Percentiles rank a stretch among this genome's conserved stretches.
Conservation (phyloP, 1,140 invertebrate genomes). For the Lineus longissimus region DNA sequence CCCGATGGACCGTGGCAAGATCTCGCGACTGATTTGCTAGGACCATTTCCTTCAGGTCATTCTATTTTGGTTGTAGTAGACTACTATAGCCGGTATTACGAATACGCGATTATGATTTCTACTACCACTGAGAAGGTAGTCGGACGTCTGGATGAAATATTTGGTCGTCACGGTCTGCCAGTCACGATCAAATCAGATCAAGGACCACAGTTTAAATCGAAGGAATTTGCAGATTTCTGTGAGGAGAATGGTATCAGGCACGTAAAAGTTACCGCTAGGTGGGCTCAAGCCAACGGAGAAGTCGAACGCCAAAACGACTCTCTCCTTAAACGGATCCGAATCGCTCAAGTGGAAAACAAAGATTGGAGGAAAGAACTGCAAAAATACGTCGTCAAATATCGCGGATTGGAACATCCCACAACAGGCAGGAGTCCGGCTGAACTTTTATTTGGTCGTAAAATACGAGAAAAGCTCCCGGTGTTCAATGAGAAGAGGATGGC, state of each 20-base stretch:
- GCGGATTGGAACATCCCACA: slow-evolving; percentile 21
- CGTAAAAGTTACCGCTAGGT: slow-evolving; percentile 16
- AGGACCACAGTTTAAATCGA: background rate
- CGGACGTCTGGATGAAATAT: background rate
- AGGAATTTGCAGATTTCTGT: slow-evolving; percentile 15
- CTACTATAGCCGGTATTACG: slow-evolving; percentile 14
- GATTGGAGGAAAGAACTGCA: slow-evolving; percentile 19
- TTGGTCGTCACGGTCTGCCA: slow-evolving; percentile 10
- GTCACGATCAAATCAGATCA: slow-evolving; percentile 7
- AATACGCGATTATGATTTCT: slow-evolving; percentile 7
- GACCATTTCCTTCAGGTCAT: slow-evolving; percentile 17
- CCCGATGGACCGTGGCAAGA: slow-evolving; percentile 18
- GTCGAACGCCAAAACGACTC: slow-evolving; percentile 28
- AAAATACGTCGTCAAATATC: slow-evolving; percentile 21
- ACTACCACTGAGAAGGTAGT: background rate
- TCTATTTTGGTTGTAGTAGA: slow-evolving; percentile 20
- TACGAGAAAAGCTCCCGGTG: slow-evolving; percentile 12
- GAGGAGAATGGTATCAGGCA: slow-evolving; percentile 19
- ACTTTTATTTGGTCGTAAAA: slow-evolving; percentile 9
- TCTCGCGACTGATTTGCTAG: slow-evolving; percentile 20
- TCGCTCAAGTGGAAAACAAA: slow-evolving; percentile 21
- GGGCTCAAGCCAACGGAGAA: slow-evolving; percentile 28
- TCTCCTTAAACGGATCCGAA: slow-evolving; percentile 24
- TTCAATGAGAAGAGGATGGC: background rate
- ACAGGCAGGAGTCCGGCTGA: slow-evolving; percentile 15